A percentile compares a stretch with the other conserved stretches of the same genome.
These are phyloP conservation scores for Syritta pipiens DNA, from an alignment of 2,888 invertebrate genomes.

Conservation along the genomic window DNA sequence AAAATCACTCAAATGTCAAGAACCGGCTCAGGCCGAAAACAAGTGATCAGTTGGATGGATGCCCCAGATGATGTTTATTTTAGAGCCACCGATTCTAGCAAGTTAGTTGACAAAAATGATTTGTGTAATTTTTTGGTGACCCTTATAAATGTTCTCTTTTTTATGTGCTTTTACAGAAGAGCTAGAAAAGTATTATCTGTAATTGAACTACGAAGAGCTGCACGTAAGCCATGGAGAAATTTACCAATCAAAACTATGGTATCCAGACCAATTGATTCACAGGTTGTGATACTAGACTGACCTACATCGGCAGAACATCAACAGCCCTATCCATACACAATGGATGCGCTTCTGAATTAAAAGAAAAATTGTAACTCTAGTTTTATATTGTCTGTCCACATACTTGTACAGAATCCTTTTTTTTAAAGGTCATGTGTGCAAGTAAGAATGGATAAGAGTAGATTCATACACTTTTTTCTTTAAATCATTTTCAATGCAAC, in stretches of 20 bases:
- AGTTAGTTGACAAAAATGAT: slow-evolving; percentile 82
- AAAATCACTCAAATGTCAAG: slow-evolving; percentile 89
- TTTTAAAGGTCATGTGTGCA: slow-evolving; percentile 25
- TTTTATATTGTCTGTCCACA: slow-evolving; percentile 45
- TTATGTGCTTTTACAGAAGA: slow-evolving; percentile 82
- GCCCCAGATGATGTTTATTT: slow-evolving; percentile 98
- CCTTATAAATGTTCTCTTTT: background rate
- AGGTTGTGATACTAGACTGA: slow-evolving; percentile 89
- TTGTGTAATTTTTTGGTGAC: background rate
- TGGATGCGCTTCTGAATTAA: slow-evolving; percentile 84
- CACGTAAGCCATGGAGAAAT: slow-evolving; percentile 90
- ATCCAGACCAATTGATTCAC: slow-evolving; percentile 81
- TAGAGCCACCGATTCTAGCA: slow-evolving; percentile 93
- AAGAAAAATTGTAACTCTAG: slow-evolving; percentile 16
- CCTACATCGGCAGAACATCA: slow-evolving; percentile 78
- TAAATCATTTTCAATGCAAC: slow-evolving; percentile 26
- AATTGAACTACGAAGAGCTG: slow-evolving; percentile 89
- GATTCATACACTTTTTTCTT: slow-evolving; percentile 34
- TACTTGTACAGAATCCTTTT: slow-evolving; percentile 37
- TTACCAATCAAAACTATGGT: slow-evolving; percentile 79
- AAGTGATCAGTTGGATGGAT: slow-evolving; percentile 98
- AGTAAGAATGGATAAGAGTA: slow-evolving; percentile 33
- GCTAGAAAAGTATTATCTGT: slow-evolving; percentile 89
- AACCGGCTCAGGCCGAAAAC: slow-evolving; percentile 88
- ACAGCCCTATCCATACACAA: slow-evolving; percentile 83